phyloP scores from a whole-genome alignment of 1,140 invertebrate genomes.

The Bathynomus jamesi region DNA sequence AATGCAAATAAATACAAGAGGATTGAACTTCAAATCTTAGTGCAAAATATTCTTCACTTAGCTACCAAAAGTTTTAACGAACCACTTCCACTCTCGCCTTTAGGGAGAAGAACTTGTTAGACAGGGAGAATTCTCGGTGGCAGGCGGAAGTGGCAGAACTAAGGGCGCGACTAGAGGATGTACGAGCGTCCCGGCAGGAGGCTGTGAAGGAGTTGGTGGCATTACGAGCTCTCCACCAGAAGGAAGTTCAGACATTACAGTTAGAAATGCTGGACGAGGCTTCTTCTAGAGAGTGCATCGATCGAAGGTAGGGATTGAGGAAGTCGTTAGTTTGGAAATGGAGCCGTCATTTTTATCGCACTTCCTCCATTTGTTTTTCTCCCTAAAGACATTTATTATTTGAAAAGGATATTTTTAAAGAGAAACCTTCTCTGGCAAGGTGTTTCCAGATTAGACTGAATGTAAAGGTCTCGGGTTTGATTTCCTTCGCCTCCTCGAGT shows the following conservation, averaged over 20 bases:
- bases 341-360: background rate
- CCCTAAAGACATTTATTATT: too few relatives aligned
- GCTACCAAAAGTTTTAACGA: too few relatives aligned
- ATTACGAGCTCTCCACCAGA: constrained; percentile 52
- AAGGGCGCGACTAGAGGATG: constrained; percentile 61
- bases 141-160: constrained; percentile 58
- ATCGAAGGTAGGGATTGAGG: constrained; percentile 47
- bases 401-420: too few relatives aligned
- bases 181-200: constrained; percentile 59
- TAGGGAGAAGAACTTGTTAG: constrained; percentile 52
- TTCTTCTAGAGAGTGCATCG: constrained; percentile 58
- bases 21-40: too few relatives aligned
- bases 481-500: too few relatives aligned
- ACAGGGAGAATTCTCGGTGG: background rate
- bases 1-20: too few relatives aligned
- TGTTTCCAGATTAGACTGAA: too few relatives aligned
- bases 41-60: too few relatives aligned
- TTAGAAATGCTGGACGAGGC: constrained; percentile 64
- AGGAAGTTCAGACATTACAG: constrained; percentile 57
- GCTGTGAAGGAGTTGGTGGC: constrained; percentile 57
- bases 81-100: too few relatives aligned
- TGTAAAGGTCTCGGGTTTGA: too few relatives aligned
- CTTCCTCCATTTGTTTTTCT: background rate
- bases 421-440: too few relatives aligned
- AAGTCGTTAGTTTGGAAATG: background rate